phyloP scores from a whole-genome alignment of 2,888 invertebrate species.

The Toxonevra muliebris region DNA sequence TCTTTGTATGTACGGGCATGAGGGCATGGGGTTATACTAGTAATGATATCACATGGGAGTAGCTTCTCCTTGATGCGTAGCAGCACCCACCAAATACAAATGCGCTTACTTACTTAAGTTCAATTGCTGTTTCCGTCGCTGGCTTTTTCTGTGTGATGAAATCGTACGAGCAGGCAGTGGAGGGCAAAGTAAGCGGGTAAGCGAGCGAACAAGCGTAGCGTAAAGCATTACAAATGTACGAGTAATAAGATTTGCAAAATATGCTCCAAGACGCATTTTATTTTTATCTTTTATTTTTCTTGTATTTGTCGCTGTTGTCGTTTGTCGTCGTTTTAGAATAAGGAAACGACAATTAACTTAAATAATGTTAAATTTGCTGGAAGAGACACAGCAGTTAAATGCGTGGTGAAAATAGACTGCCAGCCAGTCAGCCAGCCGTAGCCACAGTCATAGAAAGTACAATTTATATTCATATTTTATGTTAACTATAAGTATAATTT shows the following conservation, averaged over 20 bases:
- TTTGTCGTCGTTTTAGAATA: constrained; percentile 18
- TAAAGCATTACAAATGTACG: no score
- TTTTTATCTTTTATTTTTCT: background rate
- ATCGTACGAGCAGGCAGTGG: background rate
- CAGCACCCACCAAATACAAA: constrained; percentile 16
- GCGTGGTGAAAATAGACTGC: no score
- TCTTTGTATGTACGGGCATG: no score
- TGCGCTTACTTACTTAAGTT: constrained; percentile 49
- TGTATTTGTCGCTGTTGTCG: background rate
- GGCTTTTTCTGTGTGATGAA: background rate
- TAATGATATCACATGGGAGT: no score
- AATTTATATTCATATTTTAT: no score
- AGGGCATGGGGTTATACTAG: no score
- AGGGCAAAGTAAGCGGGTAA: background rate
- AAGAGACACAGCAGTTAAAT: background rate
- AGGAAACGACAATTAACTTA: constrained; percentile 35
- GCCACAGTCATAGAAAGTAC: no score
- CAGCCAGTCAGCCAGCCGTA: no score
- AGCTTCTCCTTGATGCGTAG: no score
- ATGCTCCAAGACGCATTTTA: constrained; percentile 5
- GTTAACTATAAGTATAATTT: no score
- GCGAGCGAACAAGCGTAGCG: no score
- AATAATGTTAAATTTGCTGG: constrained; percentile 24
- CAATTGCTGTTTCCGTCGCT: constrained; percentile 54
- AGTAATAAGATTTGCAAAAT: constrained; percentile 24